A percentile compares a stretch with the other conserved stretches of the same genome.
phyloP scores from a whole-genome alignment of 2,113 vertebrate genomes.

The Megalops atlanticus region DNA sequence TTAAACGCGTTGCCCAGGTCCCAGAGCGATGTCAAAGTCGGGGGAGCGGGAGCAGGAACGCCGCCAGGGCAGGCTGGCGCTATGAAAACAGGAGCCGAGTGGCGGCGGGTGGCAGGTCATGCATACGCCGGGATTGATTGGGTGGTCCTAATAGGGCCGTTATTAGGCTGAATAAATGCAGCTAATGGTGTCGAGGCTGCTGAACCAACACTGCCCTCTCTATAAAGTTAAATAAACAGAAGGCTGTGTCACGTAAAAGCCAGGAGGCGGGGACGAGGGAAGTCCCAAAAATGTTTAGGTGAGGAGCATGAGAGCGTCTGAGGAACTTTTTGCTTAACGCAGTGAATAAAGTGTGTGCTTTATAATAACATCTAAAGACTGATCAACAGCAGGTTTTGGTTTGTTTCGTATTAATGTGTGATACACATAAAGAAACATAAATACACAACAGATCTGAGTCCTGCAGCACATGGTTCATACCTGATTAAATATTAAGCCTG shows the following conservation, averaged over 20 bases:
- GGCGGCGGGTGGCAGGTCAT: neutral
- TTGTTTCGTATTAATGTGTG: too few species aligned
- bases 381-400: too few species aligned
- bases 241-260: slow-evolving; percentile 23
- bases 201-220: slow-evolving; percentile 42
- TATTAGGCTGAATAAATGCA: slow-evolving; percentile 15
- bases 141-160: slow-evolving; percentile 24
- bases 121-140: slow-evolving; percentile 27
- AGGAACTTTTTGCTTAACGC: too few species aligned
- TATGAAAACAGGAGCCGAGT: neutral
- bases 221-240: slow-evolving; percentile 49
- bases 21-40: neutral
- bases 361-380: too few species aligned
- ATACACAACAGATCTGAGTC: too few species aligned
- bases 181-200: neutral
- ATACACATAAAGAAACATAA: too few species aligned
- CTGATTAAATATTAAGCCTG: neutral
- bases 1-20: slow-evolving; percentile 23
- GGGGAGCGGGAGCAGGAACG: neutral
- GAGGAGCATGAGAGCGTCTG: too few species aligned
- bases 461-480: too few species aligned
- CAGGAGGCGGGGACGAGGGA: neutral
- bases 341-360: too few species aligned
- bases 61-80: neutral
- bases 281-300: neutral